phyloP scores from a whole-genome alignment of 2,888 invertebrate genomes.

The Scaptomyza caliginosa region DNA sequence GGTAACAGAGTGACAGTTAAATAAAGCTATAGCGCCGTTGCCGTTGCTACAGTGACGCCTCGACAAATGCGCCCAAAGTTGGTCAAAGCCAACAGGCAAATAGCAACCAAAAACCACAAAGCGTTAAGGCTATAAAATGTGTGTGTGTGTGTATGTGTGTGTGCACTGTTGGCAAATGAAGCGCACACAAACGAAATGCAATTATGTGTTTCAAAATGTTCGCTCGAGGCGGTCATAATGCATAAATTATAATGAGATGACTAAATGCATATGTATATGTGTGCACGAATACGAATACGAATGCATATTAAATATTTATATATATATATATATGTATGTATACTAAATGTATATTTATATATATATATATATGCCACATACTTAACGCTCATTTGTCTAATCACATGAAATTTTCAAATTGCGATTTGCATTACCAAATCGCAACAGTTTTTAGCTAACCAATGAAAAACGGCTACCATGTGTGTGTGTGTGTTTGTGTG shows the following conservation, averaged over 20 bases:
- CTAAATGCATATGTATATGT: neutral
- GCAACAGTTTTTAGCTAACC: slow-evolving; percentile 24
- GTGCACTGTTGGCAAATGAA: neutral
- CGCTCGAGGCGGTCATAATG: no score
- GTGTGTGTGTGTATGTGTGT: neutral
- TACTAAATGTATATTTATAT: neutral
- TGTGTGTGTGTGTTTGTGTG: neutral
- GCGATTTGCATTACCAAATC: slow-evolving; percentile 29
- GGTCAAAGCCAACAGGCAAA: no score
- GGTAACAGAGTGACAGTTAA: no score
- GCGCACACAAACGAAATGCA: slow-evolving; percentile 17
- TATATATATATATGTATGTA: slow-evolving; percentile 1
- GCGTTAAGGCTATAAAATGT: no score
- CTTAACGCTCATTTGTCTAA: no score
- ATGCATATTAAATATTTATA: neutral
- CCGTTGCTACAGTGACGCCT: no score
- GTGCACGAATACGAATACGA: neutral
- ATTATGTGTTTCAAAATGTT: slow-evolving; percentile 50
- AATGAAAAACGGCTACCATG: slow-evolving; percentile 8
- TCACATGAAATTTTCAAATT: no score
- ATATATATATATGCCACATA: slow-evolving; percentile 4
- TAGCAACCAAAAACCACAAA: no score
- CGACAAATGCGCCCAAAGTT: no score
- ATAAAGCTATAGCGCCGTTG: no score
- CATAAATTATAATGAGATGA: slow-evolving; percentile 27